A percentile compares a stretch with the other conserved stretches of the same genome.
These are phyloP conservation scores for Hystrix brachyura DNA, from an alignment of 2,113 vertebrate species.

Conservation along the genomic window DNA sequence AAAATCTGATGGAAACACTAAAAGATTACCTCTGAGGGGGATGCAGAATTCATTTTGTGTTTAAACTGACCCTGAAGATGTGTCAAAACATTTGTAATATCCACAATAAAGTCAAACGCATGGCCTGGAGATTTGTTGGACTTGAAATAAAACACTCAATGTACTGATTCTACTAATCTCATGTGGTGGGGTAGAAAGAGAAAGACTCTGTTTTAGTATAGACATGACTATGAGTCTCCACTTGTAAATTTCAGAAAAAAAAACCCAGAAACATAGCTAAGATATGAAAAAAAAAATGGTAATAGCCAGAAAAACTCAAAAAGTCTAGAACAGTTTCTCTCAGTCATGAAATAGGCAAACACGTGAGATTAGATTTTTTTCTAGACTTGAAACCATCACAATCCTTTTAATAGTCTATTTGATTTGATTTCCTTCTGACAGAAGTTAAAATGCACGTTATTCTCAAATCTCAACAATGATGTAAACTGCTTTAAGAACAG, in stretches of 20 bases:
- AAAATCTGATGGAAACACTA: constrained; percentile 86
- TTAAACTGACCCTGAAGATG: constrained; percentile 88
- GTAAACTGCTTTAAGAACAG: not conserved
- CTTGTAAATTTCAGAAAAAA: constrained; percentile 75
- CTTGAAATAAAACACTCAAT: constrained; percentile 84
- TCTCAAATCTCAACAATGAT: not conserved
- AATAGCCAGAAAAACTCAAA: not conserved
- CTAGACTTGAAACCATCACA: constrained; percentile 14
- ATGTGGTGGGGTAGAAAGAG: constrained; percentile 13
- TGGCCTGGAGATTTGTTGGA: constrained; percentile 81
- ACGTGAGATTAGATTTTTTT: not conserved
- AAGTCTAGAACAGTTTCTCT: not conserved
- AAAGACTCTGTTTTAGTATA: constrained; percentile 76
- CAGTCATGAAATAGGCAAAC: constrained; percentile 10
- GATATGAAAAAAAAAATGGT: constrained; percentile 56
- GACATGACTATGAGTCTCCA: constrained; percentile 65
- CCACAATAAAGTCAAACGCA: constrained; percentile 85
- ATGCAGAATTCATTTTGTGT: constrained; percentile 86
- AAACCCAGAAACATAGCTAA: not conserved
- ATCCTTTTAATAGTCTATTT: not conserved
- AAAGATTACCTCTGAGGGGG: constrained; percentile 86
- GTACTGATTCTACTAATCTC: constrained; percentile 83
- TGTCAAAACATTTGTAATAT: constrained; percentile 88
- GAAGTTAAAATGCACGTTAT: not conserved
- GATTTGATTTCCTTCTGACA: constrained; percentile 2